Conservation (phyloP, 2,113 vertebrate genomes). For the Circaetus cinerascens region DNA sequence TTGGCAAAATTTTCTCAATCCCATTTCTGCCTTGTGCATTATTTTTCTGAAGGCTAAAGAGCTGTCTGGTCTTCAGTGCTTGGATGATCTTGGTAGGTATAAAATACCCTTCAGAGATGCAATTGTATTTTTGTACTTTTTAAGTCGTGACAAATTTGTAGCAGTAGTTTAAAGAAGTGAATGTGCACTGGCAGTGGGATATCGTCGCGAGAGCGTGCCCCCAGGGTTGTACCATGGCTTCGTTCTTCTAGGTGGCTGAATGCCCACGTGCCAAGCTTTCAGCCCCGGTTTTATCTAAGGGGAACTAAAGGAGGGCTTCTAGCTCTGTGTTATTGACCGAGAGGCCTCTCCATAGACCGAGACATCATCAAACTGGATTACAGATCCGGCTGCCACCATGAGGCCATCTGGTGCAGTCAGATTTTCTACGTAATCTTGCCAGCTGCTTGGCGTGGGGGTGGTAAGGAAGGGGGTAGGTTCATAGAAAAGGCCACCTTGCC, state of each 20-base stretch:
- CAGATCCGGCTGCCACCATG: neutral
- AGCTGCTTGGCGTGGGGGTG: neutral
- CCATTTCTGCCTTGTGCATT: neutral
- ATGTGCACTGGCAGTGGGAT: neutral
- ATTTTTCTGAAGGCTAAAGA: neutral
- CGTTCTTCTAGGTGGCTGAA: neutral
- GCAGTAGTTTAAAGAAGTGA: neutral
- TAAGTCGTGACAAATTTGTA: neutral
- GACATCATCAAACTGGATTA: neutral
- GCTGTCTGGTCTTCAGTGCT: slow-evolving; percentile 1
- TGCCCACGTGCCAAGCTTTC: neutral
- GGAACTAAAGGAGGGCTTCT: neutral
- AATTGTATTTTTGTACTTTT: slow-evolving; percentile 28
- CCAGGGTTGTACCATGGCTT: neutral
- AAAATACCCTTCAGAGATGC: slow-evolving; percentile 24
- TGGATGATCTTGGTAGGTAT: slow-evolving; percentile 6
- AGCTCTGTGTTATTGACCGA: neutral
- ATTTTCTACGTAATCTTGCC: neutral
- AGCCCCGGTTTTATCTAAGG: neutral
- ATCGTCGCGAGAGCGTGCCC: rapidly evolving
- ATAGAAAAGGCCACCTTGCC: neutral
- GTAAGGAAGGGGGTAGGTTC: neutral
- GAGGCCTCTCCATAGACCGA: neutral
- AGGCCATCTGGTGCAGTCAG: neutral
- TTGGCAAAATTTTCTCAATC: neutral